Percentiles rank a stretch among this genome's conserved stretches.
Evolutionary conservation across 2,113 vertebrate species (phyloP).

Genomic region (Bujurquina vittata): DNA sequence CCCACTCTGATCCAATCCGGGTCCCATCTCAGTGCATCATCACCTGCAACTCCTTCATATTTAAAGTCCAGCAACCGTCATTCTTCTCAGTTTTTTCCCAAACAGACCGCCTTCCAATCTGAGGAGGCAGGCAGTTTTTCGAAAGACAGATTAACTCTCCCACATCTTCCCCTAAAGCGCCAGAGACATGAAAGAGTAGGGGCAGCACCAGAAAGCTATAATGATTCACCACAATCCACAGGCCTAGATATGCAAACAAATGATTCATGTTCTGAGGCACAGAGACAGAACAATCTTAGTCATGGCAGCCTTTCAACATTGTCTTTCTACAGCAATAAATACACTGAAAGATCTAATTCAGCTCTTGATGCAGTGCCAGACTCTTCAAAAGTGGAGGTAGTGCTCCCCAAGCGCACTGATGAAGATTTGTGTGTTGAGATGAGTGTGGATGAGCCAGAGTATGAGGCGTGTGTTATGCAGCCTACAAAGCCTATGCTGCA

Average conservation of each 20-base stretch:
- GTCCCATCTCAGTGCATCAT: neutral
- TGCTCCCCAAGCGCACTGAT: neutral
- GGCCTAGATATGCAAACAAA: conserved; percentile 44
- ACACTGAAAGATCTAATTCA: conserved; percentile 29
- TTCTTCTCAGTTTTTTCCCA: conserved; percentile 8
- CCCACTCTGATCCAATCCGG: conserved; percentile 31
- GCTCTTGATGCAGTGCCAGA: conserved; percentile 5
- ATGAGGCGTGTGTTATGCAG: neutral
- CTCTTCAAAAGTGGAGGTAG: conserved; percentile 23
- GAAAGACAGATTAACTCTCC: conserved; percentile 53
- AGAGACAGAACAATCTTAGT: conserved; percentile 40
- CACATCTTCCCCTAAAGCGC: conserved; percentile 52
- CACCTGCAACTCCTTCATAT: conserved; percentile 13
- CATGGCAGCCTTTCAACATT: conserved; percentile 45
- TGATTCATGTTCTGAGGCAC: conserved; percentile 40
- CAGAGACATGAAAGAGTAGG: conserved; percentile 54
- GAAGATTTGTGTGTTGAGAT: conserved; percentile 73
- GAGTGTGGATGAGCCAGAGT: conserved; percentile 81
- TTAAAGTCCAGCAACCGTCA: conserved; percentile 3
- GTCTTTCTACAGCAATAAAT: conserved; percentile 32
- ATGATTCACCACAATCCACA: conserved; percentile 51
- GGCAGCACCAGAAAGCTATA: conserved; percentile 43
- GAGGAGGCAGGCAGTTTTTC: conserved; percentile 28
- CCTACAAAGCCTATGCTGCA: conserved; percentile 52
- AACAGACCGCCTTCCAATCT: conserved; percentile 21